These are phyloP conservation scores for Hucho hucho DNA, from an alignment of 2,113 vertebrate species.

Conservation along the genomic window DNA sequence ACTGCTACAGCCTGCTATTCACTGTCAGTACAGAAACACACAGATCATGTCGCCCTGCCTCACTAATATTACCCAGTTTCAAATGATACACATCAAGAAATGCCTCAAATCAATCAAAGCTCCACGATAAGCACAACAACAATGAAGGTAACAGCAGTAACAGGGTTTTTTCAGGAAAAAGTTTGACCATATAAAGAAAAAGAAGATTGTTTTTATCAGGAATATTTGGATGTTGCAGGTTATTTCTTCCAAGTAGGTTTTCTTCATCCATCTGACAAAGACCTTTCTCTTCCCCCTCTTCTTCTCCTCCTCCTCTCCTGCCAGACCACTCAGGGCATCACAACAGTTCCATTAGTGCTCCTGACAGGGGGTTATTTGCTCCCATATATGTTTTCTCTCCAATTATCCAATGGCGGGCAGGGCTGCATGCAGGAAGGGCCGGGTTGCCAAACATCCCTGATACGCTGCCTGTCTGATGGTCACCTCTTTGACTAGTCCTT, in stretches of 20 bases:
- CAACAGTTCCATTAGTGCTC: constrained; percentile 77
- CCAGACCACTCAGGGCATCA: constrained; percentile 72
- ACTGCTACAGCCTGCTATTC: background rate
- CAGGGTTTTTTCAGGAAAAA: constrained; percentile 27
- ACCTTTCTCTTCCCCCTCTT: constrained; percentile 61
- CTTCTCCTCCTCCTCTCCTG: constrained; percentile 64
- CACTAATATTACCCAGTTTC: too few relatives aligned
- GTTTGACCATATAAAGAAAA: constrained; percentile 59
- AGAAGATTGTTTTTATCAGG: constrained; percentile 59
- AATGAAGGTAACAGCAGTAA: constrained; percentile 38
- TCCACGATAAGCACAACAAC: constrained; percentile 28
- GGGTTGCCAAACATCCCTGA: constrained; percentile 43
- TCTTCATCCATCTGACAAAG: constrained; percentile 62
- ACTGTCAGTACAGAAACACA: constrained; percentile 52
- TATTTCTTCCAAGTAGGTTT: constrained; percentile 54
- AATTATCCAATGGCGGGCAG: constrained; percentile 80
- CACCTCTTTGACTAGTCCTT: constrained; percentile 77
- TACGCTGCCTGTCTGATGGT: constrained; percentile 69
- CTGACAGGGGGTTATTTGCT: constrained; percentile 84
- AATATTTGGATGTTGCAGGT: constrained; percentile 66
- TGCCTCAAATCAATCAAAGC: constrained; percentile 47
- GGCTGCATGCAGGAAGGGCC: constrained; percentile 69
- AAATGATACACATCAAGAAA: too few relatives aligned
- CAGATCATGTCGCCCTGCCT: constrained; percentile 32
- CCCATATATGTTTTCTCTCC: constrained; percentile 83